These are phyloP conservation scores for Camponotus fellah DNA, from an alignment of 2,888 invertebrate genomes.

Conservation along the genomic window DNA sequence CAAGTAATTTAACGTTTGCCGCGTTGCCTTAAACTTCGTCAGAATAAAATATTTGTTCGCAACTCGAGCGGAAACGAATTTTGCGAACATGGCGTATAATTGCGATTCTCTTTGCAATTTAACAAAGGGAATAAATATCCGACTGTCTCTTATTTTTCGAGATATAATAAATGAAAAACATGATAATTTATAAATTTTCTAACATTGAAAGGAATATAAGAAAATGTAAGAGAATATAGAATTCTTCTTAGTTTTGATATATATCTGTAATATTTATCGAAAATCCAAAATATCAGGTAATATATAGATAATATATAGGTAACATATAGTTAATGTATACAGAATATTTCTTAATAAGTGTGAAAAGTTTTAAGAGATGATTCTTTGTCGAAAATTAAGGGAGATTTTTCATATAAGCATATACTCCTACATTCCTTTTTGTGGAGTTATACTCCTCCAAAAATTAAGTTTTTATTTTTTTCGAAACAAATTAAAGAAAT, in stretches of 20 bases:
- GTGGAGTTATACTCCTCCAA: too few relatives aligned
- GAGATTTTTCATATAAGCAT: too few relatives aligned
- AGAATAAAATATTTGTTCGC: conserved; percentile 19
- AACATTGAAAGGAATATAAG: neutral
- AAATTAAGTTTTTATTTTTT: too few relatives aligned
- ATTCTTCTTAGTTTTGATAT: neutral
- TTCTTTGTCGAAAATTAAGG: too few relatives aligned
- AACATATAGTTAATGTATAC: too few relatives aligned
- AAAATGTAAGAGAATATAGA: too few relatives aligned
- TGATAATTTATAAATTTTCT: neutral
- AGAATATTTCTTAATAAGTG: too few relatives aligned
- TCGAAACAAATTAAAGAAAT: too few relatives aligned
- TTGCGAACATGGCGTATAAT: conserved; percentile 1
- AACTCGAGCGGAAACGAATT: conserved; percentile 6
- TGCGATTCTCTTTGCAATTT: neutral
- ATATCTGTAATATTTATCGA: neutral
- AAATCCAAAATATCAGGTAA: neutral
- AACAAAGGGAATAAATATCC: neutral
- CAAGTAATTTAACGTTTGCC: conserved; percentile 23
- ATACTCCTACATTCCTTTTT: too few relatives aligned
- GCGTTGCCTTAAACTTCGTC: conserved; percentile 1
- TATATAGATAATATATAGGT: too few relatives aligned
- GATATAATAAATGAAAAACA: neutral
- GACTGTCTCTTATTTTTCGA: neutral
- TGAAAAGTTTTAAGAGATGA: too few relatives aligned